Percentiles rank a stretch among this genome's conserved stretches.
Conservation (phyloP, 2,888 invertebrate genomes). For the Eutolmus rufibarbis region DNA sequence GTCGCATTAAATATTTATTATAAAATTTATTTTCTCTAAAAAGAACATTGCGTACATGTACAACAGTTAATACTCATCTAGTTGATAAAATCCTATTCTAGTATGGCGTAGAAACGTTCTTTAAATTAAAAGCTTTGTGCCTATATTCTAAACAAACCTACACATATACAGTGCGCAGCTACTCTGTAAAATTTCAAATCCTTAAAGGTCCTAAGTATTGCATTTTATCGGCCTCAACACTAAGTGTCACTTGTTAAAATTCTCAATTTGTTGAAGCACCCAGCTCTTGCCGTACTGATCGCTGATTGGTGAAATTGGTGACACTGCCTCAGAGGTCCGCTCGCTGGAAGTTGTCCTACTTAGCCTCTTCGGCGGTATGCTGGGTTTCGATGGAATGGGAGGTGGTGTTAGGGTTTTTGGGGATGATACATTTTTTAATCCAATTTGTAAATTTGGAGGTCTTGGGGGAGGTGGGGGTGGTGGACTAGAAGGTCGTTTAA, state of each 20-base stretch:
- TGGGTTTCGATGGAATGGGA: slow-evolving; percentile 48
- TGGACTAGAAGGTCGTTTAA: slow-evolving; percentile 46
- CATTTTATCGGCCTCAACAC: neutral
- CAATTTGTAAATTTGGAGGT: slow-evolving; percentile 37
- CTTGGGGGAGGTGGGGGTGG: slow-evolving; percentile 50
- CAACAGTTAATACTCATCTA: slow-evolving; percentile 16
- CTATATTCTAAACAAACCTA: neutral
- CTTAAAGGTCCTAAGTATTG: slow-evolving; percentile 11
- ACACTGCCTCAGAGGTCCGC: neutral
- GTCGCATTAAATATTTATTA: neutral
- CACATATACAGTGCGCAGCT: neutral
- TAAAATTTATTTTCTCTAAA: slow-evolving; percentile 12
- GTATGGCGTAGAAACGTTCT: neutral
- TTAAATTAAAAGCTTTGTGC: slow-evolving; percentile 17
- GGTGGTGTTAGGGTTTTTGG: neutral
- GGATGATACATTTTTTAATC: neutral
- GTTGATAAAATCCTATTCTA: neutral
- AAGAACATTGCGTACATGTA: slow-evolving; percentile 10
- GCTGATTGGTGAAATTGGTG: neutral
- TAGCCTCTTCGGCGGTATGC: slow-evolving; percentile 11
- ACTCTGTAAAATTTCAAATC: neutral
- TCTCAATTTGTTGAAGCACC: slow-evolving; percentile 62
- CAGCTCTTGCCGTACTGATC: slow-evolving; percentile 54
- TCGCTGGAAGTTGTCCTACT: neutral
- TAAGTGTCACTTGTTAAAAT: slow-evolving; percentile 58